Evolutionary conservation across 1,140 invertebrate species (phyloP), one percentile per base, ranked within the genome.

Genomic region (Cyclargus thomasi): DNA sequence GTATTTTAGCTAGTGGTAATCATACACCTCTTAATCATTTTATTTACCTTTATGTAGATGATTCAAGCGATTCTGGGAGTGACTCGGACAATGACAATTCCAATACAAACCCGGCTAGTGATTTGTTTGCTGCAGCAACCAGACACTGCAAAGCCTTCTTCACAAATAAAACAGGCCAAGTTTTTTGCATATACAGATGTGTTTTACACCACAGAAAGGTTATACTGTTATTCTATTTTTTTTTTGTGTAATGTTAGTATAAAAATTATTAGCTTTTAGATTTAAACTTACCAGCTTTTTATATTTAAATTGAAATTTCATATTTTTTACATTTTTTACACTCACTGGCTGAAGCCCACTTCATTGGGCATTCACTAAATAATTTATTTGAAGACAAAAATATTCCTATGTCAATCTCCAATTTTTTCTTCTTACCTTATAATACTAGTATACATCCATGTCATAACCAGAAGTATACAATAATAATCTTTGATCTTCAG

Each of bases 1-100:
- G 29, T 29, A 29, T 29, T 29, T 8, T 29, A 29, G 5, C 8
- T 3, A 6, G 8, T 29, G 5, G 8, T 29, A 29, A 4, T 7
- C 29, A 29, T 29, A 29, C 23, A 29, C 6, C 6, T 4, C 29
- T 3, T 29, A 29, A 29, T 7, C 5, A 29, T 14, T 14, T 47
- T 14, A 47, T 47, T 14, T 47, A 11, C 39, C 67, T 10, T 53
- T 71, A n/a, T 69, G 18, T 65, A 78, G 94, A 95, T 79, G 91
- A 95, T 55, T 96, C 95, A 2, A 96, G 95, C 88, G 93, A 95
- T 70, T 96, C 95, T 4, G 95, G 94, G 18, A 95, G 94, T 68
- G 95, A 95, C 68, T 92, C 92, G 6, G 93, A 94, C 69, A 90
- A 85, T 4, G 92, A 93, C n/a, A 89, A 90, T 67, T 77, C 72